Evolutionary conservation across 2,113 vertebrate species (phyloP).

Genomic region (Scartelaos histophorus): DNA sequence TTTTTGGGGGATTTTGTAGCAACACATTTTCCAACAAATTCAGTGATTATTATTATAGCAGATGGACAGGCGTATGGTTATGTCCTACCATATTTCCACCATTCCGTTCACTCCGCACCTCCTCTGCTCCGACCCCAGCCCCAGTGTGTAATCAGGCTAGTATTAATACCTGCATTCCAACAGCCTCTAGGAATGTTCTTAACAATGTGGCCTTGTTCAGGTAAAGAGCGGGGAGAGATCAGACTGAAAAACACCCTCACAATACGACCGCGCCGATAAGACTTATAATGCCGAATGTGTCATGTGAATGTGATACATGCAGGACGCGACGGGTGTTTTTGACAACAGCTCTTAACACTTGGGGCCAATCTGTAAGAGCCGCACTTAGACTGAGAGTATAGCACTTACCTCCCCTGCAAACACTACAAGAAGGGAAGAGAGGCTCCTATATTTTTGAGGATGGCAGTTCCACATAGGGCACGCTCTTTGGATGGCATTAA

Average conservation of each 20-base stretch:
- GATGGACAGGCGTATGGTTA: background rate
- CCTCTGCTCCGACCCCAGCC: conserved; percentile 21
- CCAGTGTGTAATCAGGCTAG: conserved; percentile 64
- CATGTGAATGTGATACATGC: background rate
- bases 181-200: conserved; percentile 72
- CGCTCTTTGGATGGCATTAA: background rate
- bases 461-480: background rate
- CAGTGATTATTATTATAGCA: background rate
- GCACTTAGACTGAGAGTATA: background rate
- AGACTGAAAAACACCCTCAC: conserved; percentile 42
- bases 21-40: background rate
- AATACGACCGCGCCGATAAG: conserved; percentile 17
- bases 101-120: conserved; percentile 54
- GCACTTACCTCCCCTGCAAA: background rate
- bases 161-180: conserved; percentile 81
- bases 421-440: background rate
- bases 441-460: background rate
- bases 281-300: conserved; percentile 3
- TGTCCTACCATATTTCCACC: conserved; percentile 7
- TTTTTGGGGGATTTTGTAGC: background rate
- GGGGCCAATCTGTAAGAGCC: conserved; percentile 6
- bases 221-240: conserved; percentile 35
- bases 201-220: conserved; percentile 79
- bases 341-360: conserved; percentile 3
- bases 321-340: conserved; percentile 25